Conservation (phyloP, 2,888 invertebrate genomes). For the Drosophila recens region DNA sequence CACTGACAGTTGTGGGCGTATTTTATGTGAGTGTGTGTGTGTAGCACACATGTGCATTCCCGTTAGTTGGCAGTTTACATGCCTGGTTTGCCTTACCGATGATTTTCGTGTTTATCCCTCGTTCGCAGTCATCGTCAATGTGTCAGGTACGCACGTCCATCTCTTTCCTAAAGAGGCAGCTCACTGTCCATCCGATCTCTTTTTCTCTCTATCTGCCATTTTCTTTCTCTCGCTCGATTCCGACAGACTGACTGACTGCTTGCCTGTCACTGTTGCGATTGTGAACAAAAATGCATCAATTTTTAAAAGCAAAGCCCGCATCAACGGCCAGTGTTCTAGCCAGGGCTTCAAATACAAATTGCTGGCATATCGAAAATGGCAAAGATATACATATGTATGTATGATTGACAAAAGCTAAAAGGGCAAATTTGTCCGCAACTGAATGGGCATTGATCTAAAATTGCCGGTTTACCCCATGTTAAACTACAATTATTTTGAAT, state of each 20-base stretch:
- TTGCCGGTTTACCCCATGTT: conserved; percentile 9
- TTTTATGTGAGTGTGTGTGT: conserved; percentile 5
- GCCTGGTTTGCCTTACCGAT: conserved; percentile 56
- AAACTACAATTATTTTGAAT: neutral
- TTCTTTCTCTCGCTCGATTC: neutral
- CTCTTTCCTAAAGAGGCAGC: conserved; percentile 1
- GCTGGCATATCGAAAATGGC: conserved; percentile 47
- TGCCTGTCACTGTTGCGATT: conserved; percentile 49
- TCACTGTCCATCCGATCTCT: conserved; percentile 43
- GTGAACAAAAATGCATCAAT: conserved; percentile 56
- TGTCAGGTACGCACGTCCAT: conserved; percentile 53
- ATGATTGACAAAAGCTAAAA: conserved; percentile 38
- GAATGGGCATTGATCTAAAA: conserved; percentile 17
- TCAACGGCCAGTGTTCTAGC: conserved; percentile 33
- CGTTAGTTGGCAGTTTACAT: conserved; percentile 56
- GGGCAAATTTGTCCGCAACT: conserved; percentile 32
- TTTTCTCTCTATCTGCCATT: conserved; percentile 17
- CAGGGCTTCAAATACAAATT: conserved; percentile 52
- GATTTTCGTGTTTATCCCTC: conserved; percentile 68
- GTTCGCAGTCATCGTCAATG: conserved; percentile 41
- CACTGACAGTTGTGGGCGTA: conserved; percentile 58
- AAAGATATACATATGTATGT: conserved; percentile 11
- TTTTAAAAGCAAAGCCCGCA: conserved; percentile 52
- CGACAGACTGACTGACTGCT: conserved; percentile 9
- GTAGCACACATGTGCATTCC: conserved; percentile 20